phyloP scores from a whole-genome alignment of 2,113 vertebrate genomes.

The Hippolais icterina region DNA sequence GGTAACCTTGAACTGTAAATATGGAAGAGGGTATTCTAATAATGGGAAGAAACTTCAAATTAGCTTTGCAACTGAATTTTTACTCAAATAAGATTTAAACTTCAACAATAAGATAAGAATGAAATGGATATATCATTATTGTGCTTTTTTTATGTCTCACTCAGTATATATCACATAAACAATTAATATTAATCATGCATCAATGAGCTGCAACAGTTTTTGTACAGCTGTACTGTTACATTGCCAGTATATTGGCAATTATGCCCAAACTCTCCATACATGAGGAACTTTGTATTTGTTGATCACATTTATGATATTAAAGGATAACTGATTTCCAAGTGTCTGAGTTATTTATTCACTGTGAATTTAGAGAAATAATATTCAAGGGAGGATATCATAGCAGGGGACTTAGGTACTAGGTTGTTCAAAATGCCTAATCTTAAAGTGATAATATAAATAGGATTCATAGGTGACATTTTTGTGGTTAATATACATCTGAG shows the following conservation, averaged over 20 bases:
- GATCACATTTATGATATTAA: constrained; percentile 2
- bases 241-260: neutral
- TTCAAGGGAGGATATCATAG: neutral
- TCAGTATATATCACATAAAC: constrained; percentile 17
- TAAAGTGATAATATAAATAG: neutral
- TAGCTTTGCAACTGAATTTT: constrained; percentile 25
- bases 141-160: neutral
- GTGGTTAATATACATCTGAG: neutral
- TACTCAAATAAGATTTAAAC: constrained; percentile 17
- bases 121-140: neutral
- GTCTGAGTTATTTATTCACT: neutral
- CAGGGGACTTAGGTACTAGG: neutral
- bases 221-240: constrained; percentile 25
- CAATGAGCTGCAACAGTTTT: constrained; percentile 36
- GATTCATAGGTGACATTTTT: neutral
- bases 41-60: constrained; percentile 37
- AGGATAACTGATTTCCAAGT: neutral
- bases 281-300: constrained; percentile 14
- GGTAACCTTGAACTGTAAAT: neutral
- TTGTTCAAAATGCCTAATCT: neutral
- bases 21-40: neutral
- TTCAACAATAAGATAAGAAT: neutral
- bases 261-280: neutral
- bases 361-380: neutral
- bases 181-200: constrained; percentile 1